phyloP scores from a whole-genome alignment of 2,797 vertebrate species.

The Darevskia mixta region DNA sequence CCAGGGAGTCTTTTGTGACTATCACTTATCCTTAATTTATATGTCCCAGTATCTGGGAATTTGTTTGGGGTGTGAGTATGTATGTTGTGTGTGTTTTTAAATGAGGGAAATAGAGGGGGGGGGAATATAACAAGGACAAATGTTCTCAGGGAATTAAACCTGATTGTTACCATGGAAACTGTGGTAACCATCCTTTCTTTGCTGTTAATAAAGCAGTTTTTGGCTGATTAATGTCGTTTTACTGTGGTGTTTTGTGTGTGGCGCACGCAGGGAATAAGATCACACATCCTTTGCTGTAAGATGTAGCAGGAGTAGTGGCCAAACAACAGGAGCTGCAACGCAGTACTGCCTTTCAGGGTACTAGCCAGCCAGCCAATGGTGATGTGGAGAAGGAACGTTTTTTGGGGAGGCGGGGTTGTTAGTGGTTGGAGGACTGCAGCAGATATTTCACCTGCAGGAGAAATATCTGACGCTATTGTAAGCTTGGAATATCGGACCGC shows the following conservation, averaged over 20 bases:
- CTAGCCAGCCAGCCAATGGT: background rate
- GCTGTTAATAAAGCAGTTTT: conserved; percentile 91
- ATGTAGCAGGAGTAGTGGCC: background rate
- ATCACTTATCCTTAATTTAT: conserved; percentile 85
- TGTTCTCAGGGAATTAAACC: conserved; percentile 92
- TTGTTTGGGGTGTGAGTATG: conserved; percentile 44
- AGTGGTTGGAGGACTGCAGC: no score
- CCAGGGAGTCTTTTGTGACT: conserved; percentile 72
- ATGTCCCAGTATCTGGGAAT: conserved; percentile 92
- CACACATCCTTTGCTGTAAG: background rate
- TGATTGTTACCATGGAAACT: conserved; percentile 83
- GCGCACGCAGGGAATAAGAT: background rate
- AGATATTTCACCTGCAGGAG: no score
- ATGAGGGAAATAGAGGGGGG: conserved; percentile 57
- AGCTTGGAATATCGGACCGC: no score
- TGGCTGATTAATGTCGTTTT: conserved; percentile 80
- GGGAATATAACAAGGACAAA: conserved; percentile 76
- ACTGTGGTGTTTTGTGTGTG: conserved; percentile 42
- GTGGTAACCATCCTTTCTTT: conserved; percentile 79
- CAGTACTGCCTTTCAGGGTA: no score
- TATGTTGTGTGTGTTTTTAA: conserved; percentile 47
- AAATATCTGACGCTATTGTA: no score
- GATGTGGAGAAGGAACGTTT: no score
- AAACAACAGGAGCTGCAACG: background rate
- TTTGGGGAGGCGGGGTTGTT: no score